Evolutionary conservation across 1,140 invertebrate species (phyloP), one percentile per base, ranked within the genome.

Genomic region (Paracyclopina nana): DNA sequence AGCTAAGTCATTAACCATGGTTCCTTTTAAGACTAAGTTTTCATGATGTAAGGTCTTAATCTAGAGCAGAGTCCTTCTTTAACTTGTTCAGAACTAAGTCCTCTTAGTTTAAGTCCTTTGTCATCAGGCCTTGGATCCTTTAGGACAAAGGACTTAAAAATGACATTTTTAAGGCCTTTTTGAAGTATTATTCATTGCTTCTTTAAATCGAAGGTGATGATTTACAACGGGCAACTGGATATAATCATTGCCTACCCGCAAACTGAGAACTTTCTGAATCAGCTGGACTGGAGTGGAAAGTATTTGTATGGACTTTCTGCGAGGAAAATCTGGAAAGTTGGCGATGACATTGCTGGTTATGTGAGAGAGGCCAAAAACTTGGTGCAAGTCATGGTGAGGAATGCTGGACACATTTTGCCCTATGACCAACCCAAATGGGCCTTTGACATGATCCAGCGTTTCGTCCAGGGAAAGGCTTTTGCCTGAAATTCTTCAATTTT

Each of bases 341-440:
- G 73, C 53, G 64, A 63, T 0, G 74, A 80, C 53, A 62, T 85
- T 4, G 81, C 81, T 43, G 82, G 82, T 0, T 85, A 82, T 62
- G 73, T 76, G 0, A 78, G 79, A 59, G 69, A 72, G 53, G 77
- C 73, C 4, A 72, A 70, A 0, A 77, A 77, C 61, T 68, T 87
- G 24, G 77, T 76, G 3, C 79, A 85, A 64, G 77, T 83, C n/a
- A 61, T 83, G 59, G 72, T 84, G 1, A 68, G 80, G 45, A 74
- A 80, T 66, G 81, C 80, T 24, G 83, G 84, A 0, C 83, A 88
- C 55, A 82, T 85, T 72, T 75, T 82, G 14, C 81, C 82, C 0
- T 65, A 68, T 20, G 81, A 86, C 65, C 80, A 86, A 60, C 82
- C 83, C 0, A 72, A 73, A 50, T 78, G 77, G 73, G 74, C 76